phyloP scores from a whole-genome alignment of 1,140 invertebrate genomes.

The Lepidurus apus region DNA sequence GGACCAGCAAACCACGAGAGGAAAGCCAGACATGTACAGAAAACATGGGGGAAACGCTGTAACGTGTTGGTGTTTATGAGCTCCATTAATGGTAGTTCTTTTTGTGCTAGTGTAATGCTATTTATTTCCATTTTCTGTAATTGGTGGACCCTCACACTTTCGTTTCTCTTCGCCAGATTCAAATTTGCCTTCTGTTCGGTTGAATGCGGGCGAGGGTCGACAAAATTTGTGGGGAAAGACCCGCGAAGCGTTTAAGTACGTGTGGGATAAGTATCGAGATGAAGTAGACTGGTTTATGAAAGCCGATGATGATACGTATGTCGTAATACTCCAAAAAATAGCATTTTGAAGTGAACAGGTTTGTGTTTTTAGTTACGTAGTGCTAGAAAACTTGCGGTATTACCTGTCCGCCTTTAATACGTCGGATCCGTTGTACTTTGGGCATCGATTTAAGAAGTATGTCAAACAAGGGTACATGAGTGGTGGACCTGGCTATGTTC shows the following conservation, averaged over 20 bases:
- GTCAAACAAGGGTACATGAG: conserved; percentile 91
- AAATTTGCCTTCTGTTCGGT: conserved; percentile 46
- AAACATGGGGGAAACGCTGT: conserved; percentile 91
- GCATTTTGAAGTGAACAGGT: too few species aligned
- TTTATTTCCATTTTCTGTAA: too few species aligned
- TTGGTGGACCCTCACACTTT: background rate
- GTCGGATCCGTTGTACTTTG: conserved; percentile 74
- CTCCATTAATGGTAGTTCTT: conserved; percentile 57
- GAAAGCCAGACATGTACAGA: conserved; percentile 85
- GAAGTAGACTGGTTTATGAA: conserved; percentile 91
- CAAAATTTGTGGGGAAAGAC: conserved; percentile 94
- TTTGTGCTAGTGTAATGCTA: background rate
- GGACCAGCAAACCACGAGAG: conserved; percentile 79
- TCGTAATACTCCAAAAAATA: too few species aligned
- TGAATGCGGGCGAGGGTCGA: conserved; percentile 73
- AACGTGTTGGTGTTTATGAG: conserved; percentile 88
- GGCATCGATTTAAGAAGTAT: conserved; percentile 81
- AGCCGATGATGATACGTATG: conserved; percentile 87
- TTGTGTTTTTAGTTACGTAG: conserved; percentile 60
- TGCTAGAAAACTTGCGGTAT: conserved; percentile 85
- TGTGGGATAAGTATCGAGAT: conserved; percentile 73
- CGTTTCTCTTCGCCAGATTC: conserved; percentile 41
- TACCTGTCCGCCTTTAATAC: conserved; percentile 70
- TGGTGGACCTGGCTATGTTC: conserved; percentile 54
- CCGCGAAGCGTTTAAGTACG: conserved; percentile 84